Conservation (phyloP, 2,113 vertebrate genomes). For the Illadopsis cleaveri region DNA sequence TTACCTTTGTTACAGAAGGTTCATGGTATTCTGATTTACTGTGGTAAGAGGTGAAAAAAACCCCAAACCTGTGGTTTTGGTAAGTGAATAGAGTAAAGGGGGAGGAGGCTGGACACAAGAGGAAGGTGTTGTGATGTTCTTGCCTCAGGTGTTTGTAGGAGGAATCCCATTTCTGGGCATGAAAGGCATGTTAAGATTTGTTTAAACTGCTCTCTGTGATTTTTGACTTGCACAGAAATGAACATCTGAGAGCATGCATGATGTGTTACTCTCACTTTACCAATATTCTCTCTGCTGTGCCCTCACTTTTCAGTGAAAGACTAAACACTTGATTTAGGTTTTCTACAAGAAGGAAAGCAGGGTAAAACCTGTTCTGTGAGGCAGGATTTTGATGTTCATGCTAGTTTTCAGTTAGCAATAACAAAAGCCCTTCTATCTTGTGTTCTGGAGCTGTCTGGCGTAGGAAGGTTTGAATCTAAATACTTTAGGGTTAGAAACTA, state of each 20-base stretch:
- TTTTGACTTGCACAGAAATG: conserved; percentile 21
- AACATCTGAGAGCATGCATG: background rate
- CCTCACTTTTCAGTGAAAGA: background rate
- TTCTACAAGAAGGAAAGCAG: background rate
- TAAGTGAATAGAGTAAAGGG: background rate
- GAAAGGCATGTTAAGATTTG: conserved; percentile 40
- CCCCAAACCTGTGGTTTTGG: background rate
- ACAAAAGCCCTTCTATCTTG: background rate
- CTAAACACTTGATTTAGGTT: background rate
- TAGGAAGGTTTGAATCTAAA: background rate
- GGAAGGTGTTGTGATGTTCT: background rate
- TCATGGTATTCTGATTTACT: background rate
- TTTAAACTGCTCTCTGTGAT: conserved; percentile 18
- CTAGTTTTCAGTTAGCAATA: background rate
- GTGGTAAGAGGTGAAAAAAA: background rate
- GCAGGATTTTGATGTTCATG: background rate
- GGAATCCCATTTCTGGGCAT: conserved; percentile 43
- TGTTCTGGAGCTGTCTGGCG: background rate
- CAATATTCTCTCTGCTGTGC: background rate
- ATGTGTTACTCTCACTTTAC: background rate
- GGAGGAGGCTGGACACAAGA: background rate
- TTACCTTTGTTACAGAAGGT: background rate
- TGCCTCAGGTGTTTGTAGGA: conserved; percentile 43
- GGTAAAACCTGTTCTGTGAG: background rate
- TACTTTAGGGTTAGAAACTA: background rate